phyloP scores from a whole-genome alignment of 2,888 invertebrate genomes.

The Pristionchus fissidentatus region DNA sequence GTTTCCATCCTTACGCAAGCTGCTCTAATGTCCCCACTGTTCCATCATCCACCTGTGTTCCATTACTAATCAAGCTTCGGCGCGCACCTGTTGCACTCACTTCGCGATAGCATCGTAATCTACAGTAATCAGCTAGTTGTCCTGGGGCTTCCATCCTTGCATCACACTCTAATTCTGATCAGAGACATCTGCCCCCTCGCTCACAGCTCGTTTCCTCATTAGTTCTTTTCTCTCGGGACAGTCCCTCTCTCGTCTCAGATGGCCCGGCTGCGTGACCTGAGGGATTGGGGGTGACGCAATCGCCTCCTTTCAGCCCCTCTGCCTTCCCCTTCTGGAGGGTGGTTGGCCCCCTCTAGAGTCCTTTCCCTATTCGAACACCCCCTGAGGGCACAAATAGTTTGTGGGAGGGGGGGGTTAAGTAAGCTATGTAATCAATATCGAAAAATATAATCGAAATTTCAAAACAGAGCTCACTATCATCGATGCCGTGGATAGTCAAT shows the following conservation, averaged over 20 bases:
- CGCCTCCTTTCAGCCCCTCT: neutral
- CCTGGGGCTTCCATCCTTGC: slow-evolving; percentile 7
- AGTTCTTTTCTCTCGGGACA: neutral
- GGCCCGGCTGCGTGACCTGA: slow-evolving; percentile 38
- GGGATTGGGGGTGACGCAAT: slow-evolving; percentile 33
- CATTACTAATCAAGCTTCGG: too few relatives aligned
- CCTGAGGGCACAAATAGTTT: slow-evolving; percentile 7
- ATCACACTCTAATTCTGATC: neutral
- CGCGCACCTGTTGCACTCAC: neutral
- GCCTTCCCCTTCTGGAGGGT: slow-evolving; percentile 4
- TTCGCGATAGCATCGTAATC: neutral
- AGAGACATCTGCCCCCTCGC: slow-evolving; percentile 14
- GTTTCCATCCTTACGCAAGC: too few relatives aligned
- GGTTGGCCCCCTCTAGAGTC: neutral
- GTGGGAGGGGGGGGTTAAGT: too few relatives aligned
- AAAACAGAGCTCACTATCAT: too few relatives aligned
- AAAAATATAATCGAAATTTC: too few relatives aligned
- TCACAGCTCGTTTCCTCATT: slow-evolving; percentile 40
- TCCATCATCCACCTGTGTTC: neutral
- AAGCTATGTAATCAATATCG: too few relatives aligned
- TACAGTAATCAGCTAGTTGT: neutral
- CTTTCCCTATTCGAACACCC: slow-evolving; percentile 17
- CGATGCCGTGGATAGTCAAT: too few relatives aligned
- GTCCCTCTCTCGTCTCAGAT: slow-evolving; percentile 1
- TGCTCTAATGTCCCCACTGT: neutral